These are phyloP conservation scores for Diglossa cyanea DNA, from an alignment of 2,797 vertebrate species.

Conservation along the genomic window DNA sequence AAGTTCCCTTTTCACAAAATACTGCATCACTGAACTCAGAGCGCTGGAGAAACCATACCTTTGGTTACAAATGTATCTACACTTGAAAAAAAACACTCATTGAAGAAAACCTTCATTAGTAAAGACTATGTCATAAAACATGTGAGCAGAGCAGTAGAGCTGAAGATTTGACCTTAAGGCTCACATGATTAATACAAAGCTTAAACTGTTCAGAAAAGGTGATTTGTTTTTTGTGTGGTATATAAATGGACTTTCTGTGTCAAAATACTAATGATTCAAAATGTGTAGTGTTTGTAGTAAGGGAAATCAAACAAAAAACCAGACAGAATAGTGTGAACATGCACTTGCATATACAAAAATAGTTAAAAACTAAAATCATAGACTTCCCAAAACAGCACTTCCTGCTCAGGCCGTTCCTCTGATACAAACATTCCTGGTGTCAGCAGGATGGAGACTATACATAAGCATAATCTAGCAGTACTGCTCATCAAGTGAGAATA, in stretches of 20 bases:
- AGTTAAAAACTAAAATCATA: neutral
- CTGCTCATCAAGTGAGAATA: neutral
- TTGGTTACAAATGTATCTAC: neutral
- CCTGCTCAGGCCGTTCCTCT: neutral
- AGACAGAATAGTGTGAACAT: neutral
- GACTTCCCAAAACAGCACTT: neutral
- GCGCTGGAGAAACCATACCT: neutral
- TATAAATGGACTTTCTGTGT: neutral
- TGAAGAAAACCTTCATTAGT: neutral
- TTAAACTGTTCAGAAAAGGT: neutral
- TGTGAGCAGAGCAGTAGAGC: rapidly evolving
- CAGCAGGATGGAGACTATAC: neutral
- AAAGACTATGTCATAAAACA: neutral
- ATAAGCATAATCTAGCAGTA: neutral
- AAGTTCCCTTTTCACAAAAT: neutral
- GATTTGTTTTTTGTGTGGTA: neutral
- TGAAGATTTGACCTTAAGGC: neutral
- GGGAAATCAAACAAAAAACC: neutral
- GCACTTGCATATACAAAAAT: neutral
- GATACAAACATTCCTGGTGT: neutral
- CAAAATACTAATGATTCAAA: neutral
- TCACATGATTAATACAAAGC: neutral
- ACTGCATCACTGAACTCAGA: neutral
- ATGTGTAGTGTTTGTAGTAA: neutral
- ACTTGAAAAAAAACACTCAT: neutral